These are phyloP conservation scores for Scaptomyza parva DNA, from an alignment of 2,888 invertebrate species.

Conservation along the genomic window DNA sequence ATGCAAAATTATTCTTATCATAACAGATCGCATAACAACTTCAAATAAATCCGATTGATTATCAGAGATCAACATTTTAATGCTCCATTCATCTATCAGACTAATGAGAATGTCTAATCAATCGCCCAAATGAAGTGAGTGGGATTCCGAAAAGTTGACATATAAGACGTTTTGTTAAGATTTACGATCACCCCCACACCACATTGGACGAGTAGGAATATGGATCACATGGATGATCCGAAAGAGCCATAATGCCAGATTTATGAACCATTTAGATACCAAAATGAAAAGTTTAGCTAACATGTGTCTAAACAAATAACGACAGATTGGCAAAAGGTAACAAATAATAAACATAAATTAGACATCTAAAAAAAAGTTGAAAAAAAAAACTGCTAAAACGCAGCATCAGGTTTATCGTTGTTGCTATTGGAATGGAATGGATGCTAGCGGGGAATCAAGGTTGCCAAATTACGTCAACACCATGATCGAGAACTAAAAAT, in stretches of 20 bases:
- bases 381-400: slow-evolving; percentile 28
- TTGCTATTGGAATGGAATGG: slow-evolving; percentile 26
- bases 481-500: slow-evolving; percentile 72
- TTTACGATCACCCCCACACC: slow-evolving; percentile 50
- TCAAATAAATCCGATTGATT: not conserved
- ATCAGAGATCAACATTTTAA: not conserved
- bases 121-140: slow-evolving; percentile 19
- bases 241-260: slow-evolving; percentile 59
- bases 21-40: too few relatives aligned
- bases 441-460: slow-evolving; percentile 68
- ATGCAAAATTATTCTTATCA: too few relatives aligned
- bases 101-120: slow-evolving; percentile 4
- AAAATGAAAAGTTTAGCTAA: slow-evolving; percentile 42
- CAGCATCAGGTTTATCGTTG: slow-evolving; percentile 45
- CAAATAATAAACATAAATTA: slow-evolving; percentile 76
- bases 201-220: slow-evolving; percentile 34
- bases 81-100: not conserved
- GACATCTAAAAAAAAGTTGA: slow-evolving; percentile 33
- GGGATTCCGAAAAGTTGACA: slow-evolving; percentile 42
- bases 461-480: slow-evolving; percentile 77
- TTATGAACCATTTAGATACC: slow-evolving; percentile 65
- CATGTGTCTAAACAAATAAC: slow-evolving; percentile 70
- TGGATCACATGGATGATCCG: slow-evolving; percentile 55
- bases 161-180: slow-evolving; percentile 39
- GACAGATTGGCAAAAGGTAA: slow-evolving; percentile 74